These are phyloP conservation scores for Diorhabda sublineata DNA, from an alignment of 1,140 invertebrate species.

Conservation along the genomic window DNA sequence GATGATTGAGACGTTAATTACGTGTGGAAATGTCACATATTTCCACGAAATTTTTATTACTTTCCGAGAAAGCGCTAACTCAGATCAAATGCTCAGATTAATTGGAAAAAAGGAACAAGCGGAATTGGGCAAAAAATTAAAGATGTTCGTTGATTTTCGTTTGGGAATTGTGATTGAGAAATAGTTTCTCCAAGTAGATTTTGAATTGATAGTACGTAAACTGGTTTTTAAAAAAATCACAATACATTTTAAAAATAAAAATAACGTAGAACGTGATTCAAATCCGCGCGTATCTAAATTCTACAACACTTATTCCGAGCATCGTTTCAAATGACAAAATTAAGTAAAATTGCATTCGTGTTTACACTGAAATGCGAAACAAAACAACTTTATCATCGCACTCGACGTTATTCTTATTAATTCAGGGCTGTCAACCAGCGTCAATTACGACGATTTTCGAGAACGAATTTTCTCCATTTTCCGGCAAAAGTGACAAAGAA, in stretches of 20 bases:
- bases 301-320: too few relatives aligned
- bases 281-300: too few relatives aligned
- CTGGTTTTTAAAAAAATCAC: too few relatives aligned
- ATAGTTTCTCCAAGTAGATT: too few relatives aligned
- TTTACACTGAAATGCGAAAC: background rate
- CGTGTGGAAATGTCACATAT: conserved; percentile 1
- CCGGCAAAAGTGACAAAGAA: conserved; percentile 1
- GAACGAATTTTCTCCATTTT: background rate
- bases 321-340: background rate
- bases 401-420: background rate
- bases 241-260: too few relatives aligned
- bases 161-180: too few relatives aligned
- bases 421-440: background rate
- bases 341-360: background rate
- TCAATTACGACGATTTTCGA: background rate
- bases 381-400: background rate
- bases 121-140: background rate
- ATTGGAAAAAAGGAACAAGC: background rate
- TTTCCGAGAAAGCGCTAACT: background rate
- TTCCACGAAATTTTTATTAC: background rate
- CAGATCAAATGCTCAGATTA: background rate
- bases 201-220: too few relatives aligned
- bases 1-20: conserved; percentile 2
- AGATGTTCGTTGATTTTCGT: too few relatives aligned
- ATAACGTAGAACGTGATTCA: too few relatives aligned